Base-by-base conservation (phyloP, 2,797 vertebrate genomes). In the Coracias cyanogaster region DNA sequence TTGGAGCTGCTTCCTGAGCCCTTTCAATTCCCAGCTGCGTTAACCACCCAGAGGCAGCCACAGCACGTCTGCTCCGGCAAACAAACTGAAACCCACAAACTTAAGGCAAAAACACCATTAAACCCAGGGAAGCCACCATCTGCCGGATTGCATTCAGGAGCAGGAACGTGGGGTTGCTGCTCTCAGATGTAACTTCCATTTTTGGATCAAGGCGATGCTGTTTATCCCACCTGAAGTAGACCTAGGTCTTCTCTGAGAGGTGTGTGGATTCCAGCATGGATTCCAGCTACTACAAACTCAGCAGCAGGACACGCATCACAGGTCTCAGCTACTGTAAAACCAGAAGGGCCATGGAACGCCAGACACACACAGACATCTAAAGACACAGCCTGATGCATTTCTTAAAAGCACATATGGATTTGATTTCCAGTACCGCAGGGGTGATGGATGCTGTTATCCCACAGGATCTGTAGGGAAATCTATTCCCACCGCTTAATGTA, bases 221-320 rank as follows among this genome's bases (percentile, higher is more conserved):
- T 35, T 82, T 62, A 52, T 48, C 0, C 0, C 35, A 31, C 22
- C 25, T 48, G 26, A 83, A 61, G 28, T 0, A 0, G 41, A 51
- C 41, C 52, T 49, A 60, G 21, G 15, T 45, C 41, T 71, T 13
- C 1, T 37, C 49, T 5, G 1, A 51, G 41, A 7, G 7, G 1
- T 0, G 8, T 0, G 0, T 62, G 41, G 29, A 31, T 6, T 49
- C 54, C 14, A 7, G 43, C 26, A 0, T 62, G 41, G 29, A 31
- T 6, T 49, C 54, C 14, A 7, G 43, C 26, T 41, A 2, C 25
- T 13, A 79, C 35, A 82, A 62, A 45, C 0, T 25, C 22, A 73
- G 37, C 33, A 92, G 43, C 35, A 45, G 24, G 35, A 65, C 6
- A 26, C 33, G 5, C 15, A 61, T 37, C n/a, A 81, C 25, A 31